phyloP scores from a whole-genome alignment of 2,888 invertebrate genomes.

The Osmoderma eremita region DNA sequence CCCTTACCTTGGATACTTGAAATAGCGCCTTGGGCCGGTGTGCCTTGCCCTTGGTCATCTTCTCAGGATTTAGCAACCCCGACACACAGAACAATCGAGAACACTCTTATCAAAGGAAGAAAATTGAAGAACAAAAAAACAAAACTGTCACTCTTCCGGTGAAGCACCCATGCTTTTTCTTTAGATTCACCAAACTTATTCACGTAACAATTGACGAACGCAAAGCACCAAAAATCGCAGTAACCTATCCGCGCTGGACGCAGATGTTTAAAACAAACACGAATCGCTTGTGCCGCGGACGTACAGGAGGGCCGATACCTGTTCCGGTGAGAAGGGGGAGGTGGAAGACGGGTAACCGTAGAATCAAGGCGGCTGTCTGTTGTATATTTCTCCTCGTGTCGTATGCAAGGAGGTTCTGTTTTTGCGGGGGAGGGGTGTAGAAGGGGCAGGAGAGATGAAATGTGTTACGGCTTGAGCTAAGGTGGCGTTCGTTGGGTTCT shows the following conservation, averaged over 20 bases:
- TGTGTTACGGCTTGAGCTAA: no score
- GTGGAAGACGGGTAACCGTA: conserved; percentile 41
- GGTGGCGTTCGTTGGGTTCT: no score
- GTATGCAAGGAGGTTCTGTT: no score
- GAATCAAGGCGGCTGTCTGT: conserved; percentile 40
- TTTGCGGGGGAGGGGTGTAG: conserved; percentile 21
- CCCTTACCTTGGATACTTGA: conserved; percentile 79
- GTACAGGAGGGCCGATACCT: conserved; percentile 41
- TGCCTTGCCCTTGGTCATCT: conserved; percentile 71
- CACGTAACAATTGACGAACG: conserved; percentile 1
- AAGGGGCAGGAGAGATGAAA: neutral
- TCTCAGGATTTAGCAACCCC: conserved; percentile 45
- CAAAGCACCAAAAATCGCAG: conserved; percentile 2
- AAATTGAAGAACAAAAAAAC: neutral
- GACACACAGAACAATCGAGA: neutral
- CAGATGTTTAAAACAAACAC: conserved; percentile 35
- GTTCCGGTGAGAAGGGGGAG: conserved; percentile 41
- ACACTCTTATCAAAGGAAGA: neutral
- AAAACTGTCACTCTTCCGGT: neutral
- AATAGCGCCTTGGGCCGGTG: conserved; percentile 73
- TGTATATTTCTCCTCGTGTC: neutral
- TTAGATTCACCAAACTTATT: conserved; percentile 8
- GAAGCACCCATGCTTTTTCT: neutral
- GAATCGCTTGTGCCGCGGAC: conserved; percentile 9
- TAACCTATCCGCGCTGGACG: conserved; percentile 18